phyloP scores from a whole-genome alignment of 2,797 vertebrate genomes.

The Karalla daura region DNA sequence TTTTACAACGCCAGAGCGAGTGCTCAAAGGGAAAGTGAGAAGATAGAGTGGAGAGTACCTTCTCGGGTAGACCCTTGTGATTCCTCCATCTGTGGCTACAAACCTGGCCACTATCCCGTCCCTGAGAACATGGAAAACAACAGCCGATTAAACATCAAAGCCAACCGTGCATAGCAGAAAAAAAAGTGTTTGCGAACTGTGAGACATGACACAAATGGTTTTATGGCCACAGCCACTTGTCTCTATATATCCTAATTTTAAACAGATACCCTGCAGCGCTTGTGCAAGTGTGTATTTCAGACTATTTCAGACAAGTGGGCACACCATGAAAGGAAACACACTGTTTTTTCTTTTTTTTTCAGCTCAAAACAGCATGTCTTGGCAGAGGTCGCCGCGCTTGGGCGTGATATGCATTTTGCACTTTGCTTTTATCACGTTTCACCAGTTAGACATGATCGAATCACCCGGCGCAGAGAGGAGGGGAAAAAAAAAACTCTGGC shows the following conservation, averaged over 20 bases:
- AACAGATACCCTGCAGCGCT: constrained; percentile 51
- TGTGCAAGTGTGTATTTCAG: constrained; percentile 31
- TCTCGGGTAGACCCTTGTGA: constrained; percentile 96
- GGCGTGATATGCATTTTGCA: constrained; percentile 49
- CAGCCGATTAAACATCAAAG: constrained; percentile 48
- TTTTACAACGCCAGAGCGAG: constrained; percentile 17
- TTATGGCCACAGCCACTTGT: constrained; percentile 44
- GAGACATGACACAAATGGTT: constrained; percentile 36
- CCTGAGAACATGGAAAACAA: constrained; percentile 78
- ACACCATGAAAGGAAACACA: constrained; percentile 55
- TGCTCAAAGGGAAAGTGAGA: constrained; percentile 22
- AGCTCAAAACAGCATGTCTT: constrained; percentile 47
- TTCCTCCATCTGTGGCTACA: constrained; percentile 96
- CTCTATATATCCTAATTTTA: constrained; percentile 53
- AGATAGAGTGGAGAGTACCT: constrained; percentile 82
- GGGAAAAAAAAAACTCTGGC: constrained; percentile 34
- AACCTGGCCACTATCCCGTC: constrained; percentile 91
- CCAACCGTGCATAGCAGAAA: constrained; percentile 18
- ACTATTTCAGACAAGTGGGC: constrained; percentile 61
- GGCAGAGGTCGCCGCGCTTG: constrained; percentile 36
- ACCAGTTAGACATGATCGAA: constrained; percentile 48
- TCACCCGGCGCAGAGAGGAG: constrained; percentile 26
- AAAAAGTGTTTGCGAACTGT: constrained; percentile 23
- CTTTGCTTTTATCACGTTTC: constrained; percentile 66
- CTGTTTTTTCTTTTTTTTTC: constrained; percentile 59